phyloP scores from a whole-genome alignment of 2,888 invertebrate genomes.

The Parnassius orleans region DNA sequence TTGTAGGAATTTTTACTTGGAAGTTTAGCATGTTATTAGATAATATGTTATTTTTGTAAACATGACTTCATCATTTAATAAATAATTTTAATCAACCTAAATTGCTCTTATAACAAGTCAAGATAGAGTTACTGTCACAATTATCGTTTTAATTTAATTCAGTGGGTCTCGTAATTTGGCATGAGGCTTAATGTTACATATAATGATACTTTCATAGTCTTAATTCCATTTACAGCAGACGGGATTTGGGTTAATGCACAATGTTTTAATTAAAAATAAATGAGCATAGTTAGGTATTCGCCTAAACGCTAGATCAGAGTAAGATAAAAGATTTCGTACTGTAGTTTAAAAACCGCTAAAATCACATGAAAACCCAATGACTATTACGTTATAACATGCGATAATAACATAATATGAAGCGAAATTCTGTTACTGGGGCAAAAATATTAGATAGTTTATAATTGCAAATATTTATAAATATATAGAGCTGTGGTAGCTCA shows the following conservation, averaged over 20 bases:
- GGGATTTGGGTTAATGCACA: constrained; percentile 22
- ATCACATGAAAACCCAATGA: too few species aligned
- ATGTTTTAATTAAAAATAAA: constrained; percentile 27
- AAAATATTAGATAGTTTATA: too few species aligned
- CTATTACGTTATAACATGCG: too few species aligned
- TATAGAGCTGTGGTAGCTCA: too few species aligned
- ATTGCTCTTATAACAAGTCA: not conserved
- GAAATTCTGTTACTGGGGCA: too few species aligned
- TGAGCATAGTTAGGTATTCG: constrained; percentile 4
- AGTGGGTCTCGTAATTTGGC: constrained; percentile 21
- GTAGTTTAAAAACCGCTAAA: too few species aligned
- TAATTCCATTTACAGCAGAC: constrained; percentile 21
- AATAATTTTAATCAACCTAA: not conserved
- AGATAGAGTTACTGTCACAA: constrained; percentile 3
- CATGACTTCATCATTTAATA: not conserved
- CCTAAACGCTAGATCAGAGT: not conserved
- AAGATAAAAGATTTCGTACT: not conserved
- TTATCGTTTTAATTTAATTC: constrained; percentile 16
- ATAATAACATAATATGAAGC: too few species aligned
- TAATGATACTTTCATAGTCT: constrained; percentile 25
- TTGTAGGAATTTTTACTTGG: too few species aligned
- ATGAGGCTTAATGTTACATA: constrained; percentile 22
- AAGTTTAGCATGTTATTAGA: too few species aligned
- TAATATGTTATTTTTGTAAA: too few species aligned
- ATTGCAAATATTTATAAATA: too few species aligned